These are phyloP conservation scores for Ganaspis brasiliensis DNA, from an alignment of 2,888 invertebrate species.

Conservation along the genomic window DNA sequence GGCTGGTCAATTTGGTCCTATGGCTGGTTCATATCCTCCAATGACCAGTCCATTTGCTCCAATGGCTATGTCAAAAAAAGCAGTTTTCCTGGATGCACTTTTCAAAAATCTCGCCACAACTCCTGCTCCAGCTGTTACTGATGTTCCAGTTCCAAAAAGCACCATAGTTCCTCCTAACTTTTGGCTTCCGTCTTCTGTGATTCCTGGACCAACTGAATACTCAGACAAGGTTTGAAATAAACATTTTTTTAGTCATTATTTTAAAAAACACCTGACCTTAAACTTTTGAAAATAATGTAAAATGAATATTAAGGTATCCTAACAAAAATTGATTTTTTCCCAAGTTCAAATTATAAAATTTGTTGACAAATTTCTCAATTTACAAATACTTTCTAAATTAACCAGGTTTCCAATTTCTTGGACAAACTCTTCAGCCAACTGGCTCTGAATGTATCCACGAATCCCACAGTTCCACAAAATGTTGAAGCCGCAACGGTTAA, in stretches of 20 bases:
- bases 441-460: slow-evolving; percentile 66
- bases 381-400: not conserved
- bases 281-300: too few species aligned
- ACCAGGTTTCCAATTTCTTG: slow-evolving; percentile 69
- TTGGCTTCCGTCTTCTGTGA: slow-evolving; percentile 72
- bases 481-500: slow-evolving; percentile 25
- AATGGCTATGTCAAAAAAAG: slow-evolving; percentile 71
- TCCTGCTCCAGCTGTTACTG: slow-evolving; percentile 61
- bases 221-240: slow-evolving; percentile 63
- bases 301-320: too few species aligned
- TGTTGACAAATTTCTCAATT: too few species aligned
- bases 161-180: slow-evolving; percentile 76
- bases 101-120: slow-evolving; percentile 72
- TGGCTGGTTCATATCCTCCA: slow-evolving; percentile 43
- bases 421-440: slow-evolving; percentile 73
- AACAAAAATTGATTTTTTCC: too few species aligned
- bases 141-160: slow-evolving; percentile 67
- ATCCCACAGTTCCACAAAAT: slow-evolving; percentile 46
- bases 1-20: slow-evolving; percentile 15
- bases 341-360: too few species aligned
- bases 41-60: slow-evolving; percentile 57
- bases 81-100: slow-evolving; percentile 71
- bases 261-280: too few species aligned
- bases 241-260: not conserved
- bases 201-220: slow-evolving; percentile 73